Conservation (phyloP, 2,797 vertebrate species). For the Hoplostethus atlanticus region DNA sequence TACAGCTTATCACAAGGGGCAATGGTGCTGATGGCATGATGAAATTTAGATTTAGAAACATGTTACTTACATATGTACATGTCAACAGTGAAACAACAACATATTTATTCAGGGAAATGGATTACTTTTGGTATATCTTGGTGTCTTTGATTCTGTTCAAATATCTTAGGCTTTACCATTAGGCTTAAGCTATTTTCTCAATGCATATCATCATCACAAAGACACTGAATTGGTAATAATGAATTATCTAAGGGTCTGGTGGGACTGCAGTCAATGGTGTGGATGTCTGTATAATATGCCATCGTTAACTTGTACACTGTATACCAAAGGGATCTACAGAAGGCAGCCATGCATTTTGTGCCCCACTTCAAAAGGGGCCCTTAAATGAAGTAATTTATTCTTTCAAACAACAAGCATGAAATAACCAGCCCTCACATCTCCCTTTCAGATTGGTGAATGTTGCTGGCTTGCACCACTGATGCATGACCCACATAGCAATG, state of each 20-base stretch:
- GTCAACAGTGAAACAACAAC: too few relatives aligned
- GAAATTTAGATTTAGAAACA: too few relatives aligned
- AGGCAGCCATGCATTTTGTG: constrained; percentile 20
- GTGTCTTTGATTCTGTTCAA: too few relatives aligned
- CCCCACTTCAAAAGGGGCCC: constrained; percentile 58
- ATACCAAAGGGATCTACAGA: constrained; percentile 32
- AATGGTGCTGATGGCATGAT: too few relatives aligned
- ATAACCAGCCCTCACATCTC: constrained; percentile 54
- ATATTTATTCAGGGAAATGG: too few relatives aligned
- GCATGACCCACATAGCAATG: constrained; percentile 84
- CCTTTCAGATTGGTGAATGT: constrained; percentile 11
- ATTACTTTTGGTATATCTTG: too few relatives aligned
- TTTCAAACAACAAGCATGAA: constrained; percentile 60
- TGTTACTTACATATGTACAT: too few relatives aligned
- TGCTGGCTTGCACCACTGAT: constrained; percentile 67
- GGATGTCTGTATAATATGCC: constrained; percentile 23
- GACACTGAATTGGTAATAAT: not conserved
- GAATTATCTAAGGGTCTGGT: not conserved
- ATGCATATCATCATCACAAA: constrained; percentile 3
- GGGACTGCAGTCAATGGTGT: constrained; percentile 1
- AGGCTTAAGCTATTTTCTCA: not conserved
- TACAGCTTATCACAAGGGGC: too few relatives aligned
- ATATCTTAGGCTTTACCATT: not conserved
- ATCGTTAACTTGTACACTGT: constrained; percentile 24
- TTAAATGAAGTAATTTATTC: constrained; percentile 62